Evolutionary conservation across 37 sponge, comb jelly and placozoan genomes (phyloP).

Genomic region (Haliclona indistincta): DNA sequence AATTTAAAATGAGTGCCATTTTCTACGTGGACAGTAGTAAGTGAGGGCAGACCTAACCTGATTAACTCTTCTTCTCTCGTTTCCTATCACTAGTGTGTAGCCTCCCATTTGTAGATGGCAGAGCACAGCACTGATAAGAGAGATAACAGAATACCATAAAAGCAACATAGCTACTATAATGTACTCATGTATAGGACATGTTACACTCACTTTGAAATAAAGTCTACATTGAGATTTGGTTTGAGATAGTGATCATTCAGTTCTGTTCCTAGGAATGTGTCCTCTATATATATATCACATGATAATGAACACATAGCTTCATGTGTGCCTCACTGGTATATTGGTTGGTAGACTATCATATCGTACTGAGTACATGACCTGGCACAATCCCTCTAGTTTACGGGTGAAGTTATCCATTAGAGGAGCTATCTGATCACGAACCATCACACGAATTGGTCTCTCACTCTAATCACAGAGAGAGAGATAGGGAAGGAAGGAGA

Average conservation of each 20-base stretch:
- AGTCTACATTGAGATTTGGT: neutral
- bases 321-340: neutral
- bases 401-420: neutral
- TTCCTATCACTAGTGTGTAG: conserved; percentile 59
- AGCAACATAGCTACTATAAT: neutral
- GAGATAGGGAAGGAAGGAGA: no score
- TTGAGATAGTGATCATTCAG: neutral
- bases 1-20: neutral
- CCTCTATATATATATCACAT: neutral
- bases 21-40: neutral
- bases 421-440: neutral
- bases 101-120: conserved; percentile 68
- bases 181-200: neutral
- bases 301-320: neutral
- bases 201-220: neutral
- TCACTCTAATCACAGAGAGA: neutral
- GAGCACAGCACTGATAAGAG: conserved; percentile 61
- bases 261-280: conserved; percentile 6
- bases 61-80: conserved; percentile 20
- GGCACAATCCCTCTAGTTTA: conserved; percentile 1
- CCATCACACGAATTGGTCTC: neutral
- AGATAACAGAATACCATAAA: neutral
- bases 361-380: conserved; percentile 3
- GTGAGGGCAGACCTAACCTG: conserved; percentile 29
- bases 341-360: neutral